Evolutionary conservation across 2,113 vertebrate genomes (phyloP).

Genomic region (Budorcas taxicolor): DNA sequence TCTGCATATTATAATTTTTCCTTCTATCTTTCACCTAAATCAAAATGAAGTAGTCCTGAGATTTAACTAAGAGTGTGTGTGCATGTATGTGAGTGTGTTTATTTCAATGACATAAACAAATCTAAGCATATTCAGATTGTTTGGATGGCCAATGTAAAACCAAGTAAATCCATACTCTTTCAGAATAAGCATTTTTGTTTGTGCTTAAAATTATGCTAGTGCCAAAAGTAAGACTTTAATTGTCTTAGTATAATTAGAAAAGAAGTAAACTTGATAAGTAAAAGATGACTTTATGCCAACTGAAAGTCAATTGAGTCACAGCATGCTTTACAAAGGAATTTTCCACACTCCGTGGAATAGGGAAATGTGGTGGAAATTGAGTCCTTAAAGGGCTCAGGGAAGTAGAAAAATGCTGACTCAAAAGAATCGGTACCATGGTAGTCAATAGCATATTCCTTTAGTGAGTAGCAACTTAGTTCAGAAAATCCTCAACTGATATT

Average conservation of each 20-base stretch:
- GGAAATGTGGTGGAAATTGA: constrained; percentile 1
- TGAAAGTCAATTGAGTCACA: constrained; percentile 31
- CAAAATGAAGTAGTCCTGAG: neutral
- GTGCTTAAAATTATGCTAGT: neutral
- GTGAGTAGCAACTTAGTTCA: neutral
- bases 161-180: neutral
- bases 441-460: neutral
- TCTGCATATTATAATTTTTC: neutral
- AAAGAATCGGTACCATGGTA: neutral
- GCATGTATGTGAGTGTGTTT: neutral
- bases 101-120: neutral
- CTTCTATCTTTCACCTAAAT: neutral
- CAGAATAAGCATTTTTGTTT: constrained; percentile 27
- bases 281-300: constrained; percentile 38
- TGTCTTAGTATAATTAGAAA: constrained; percentile 49
- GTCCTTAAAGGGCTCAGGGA: neutral
- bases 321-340: neutral
- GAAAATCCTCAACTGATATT: neutral
- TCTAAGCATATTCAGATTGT: neutral
- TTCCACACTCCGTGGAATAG: neutral
- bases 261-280: constrained; percentile 34
- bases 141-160: neutral
- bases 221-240: constrained; percentile 34
- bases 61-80: neutral
- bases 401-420: neutral